phyloP scores from a whole-genome alignment of 2,888 invertebrate species.

The Prenolepis imparis region DNA sequence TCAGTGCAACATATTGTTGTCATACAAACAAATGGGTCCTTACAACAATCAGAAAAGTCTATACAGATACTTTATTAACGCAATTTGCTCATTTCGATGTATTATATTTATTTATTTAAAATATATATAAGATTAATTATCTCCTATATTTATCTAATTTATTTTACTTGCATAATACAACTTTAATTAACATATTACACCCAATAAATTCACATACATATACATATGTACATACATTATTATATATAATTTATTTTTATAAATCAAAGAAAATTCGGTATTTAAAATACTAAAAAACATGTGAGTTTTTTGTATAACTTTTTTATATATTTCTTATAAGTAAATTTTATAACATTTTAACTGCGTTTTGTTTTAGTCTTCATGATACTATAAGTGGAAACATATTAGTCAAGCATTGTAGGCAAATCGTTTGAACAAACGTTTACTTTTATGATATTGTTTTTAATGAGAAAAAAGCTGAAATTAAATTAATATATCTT shows the following conservation, averaged over 20 bases:
- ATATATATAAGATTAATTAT: background rate
- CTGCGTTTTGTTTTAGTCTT: background rate
- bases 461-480: conserved; percentile 1
- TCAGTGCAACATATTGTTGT: conserved; percentile 9
- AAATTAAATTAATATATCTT: conserved; percentile 29
- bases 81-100: background rate
- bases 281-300: background rate
- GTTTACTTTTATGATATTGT: background rate
- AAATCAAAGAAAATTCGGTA: background rate
- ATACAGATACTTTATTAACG: background rate
- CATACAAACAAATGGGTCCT: background rate
- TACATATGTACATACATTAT: background rate
- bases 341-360: conserved; percentile 15
- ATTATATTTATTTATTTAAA: background rate
- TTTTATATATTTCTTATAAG: background rate
- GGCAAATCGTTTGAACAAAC: conserved; percentile 28
- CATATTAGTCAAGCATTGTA: conserved; percentile 20
- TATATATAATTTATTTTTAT: conserved; percentile 1
- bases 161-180: background rate
- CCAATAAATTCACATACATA: background rate
- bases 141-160: background rate
- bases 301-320: background rate
- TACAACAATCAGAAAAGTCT: background rate
- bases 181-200: background rate
- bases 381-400: background rate